Evolutionary conservation across 2,113 vertebrate species (phyloP).

Genomic region (Mormyrus iriodes): DNA sequence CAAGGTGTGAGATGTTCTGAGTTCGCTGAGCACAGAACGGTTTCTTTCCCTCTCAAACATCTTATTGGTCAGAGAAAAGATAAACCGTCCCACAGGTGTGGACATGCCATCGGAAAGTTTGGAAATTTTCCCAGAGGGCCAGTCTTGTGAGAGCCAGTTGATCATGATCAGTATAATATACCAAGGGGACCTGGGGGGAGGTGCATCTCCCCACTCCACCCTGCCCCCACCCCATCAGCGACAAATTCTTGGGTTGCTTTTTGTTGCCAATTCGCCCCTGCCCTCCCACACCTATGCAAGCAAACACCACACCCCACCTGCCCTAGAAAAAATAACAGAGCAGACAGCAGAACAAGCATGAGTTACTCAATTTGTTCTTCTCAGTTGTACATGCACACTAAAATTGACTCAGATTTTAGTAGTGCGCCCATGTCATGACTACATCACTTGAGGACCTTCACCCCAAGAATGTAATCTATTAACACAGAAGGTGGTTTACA

Average conservation of each 20-base stretch:
- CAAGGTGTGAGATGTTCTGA: background rate
- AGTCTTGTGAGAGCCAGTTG: background rate
- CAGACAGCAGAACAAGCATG: background rate
- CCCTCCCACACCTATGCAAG: background rate
- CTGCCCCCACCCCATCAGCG: background rate
- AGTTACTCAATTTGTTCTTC: background rate
- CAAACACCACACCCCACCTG: background rate
- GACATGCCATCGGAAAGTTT: background rate
- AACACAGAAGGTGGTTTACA: background rate
- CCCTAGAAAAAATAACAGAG: background rate
- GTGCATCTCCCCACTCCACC: too few relatives aligned
- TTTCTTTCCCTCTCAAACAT: background rate
- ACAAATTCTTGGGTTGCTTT: background rate
- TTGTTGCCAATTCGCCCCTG: background rate
- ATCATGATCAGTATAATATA: background rate
- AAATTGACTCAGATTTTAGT: background rate
- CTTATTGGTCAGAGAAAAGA: background rate
- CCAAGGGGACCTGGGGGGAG: too few relatives aligned
- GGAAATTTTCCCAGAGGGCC: background rate
- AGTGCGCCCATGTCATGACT: background rate
- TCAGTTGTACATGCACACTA: background rate
- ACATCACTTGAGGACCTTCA: background rate
- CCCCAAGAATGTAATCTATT: background rate
- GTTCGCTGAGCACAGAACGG: background rate
- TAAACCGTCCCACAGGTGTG: background rate